These are phyloP conservation scores for Epicampocera succincta DNA, from an alignment of 2,888 invertebrate species.

Conservation along the genomic window DNA sequence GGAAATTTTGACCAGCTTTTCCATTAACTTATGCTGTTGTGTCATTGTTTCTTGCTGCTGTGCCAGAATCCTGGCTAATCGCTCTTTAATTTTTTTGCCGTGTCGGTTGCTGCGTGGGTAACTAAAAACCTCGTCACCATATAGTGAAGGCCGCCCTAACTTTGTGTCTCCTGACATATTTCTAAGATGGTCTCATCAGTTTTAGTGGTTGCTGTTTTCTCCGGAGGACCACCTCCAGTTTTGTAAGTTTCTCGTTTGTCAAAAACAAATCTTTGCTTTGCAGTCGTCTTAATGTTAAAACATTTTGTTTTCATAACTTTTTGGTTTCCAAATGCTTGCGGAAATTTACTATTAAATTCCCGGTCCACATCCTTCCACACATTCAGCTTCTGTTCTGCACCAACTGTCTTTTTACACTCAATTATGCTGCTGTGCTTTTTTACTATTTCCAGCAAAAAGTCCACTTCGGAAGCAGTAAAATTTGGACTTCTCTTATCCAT, in stretches of 20 bases:
- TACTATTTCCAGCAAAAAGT: no score
- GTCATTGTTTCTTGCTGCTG: no score
- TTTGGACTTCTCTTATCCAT: no score
- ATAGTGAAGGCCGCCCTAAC: no score
- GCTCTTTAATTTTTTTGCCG: no score
- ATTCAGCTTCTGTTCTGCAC: background rate
- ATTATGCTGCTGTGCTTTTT: background rate
- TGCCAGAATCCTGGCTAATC: no score
- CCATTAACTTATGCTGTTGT: no score
- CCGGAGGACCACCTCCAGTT: background rate
- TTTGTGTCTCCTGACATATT: background rate
- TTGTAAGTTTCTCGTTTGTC: background rate
- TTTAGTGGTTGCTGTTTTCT: background rate
- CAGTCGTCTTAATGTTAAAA: background rate
- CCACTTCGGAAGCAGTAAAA: no score
- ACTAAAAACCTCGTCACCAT: no score
- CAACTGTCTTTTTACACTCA: background rate
- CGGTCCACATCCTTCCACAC: slow-evolving; percentile 6
- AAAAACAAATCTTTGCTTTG: slow-evolving; percentile 10
- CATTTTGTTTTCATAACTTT: slow-evolving; percentile 9
- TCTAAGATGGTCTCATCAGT: background rate
- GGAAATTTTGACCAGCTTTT: no score
- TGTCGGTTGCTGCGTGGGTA: no score
- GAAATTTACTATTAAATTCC: slow-evolving; percentile 8
- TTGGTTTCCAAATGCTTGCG: background rate